These are phyloP conservation scores for Tamandua tetradactyla DNA, from an alignment of 2,797 vertebrate genomes.

Conservation along the genomic window DNA sequence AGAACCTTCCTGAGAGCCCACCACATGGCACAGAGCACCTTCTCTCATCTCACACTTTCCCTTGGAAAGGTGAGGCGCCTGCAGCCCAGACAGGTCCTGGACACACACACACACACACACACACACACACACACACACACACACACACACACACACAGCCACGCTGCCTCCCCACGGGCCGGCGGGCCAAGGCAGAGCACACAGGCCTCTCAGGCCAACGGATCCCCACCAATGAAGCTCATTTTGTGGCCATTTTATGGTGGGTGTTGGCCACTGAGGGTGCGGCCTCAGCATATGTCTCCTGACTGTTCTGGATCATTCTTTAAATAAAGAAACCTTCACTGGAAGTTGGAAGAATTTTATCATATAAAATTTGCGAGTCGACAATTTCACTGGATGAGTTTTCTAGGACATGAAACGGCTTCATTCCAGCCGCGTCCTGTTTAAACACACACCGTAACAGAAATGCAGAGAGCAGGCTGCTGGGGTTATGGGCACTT, in stretches of 20 bases:
- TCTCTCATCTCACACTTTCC: background rate
- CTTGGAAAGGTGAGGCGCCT: background rate
- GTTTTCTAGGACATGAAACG: background rate
- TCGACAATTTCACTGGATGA: background rate
- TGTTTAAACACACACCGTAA: background rate
- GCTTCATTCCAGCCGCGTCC: background rate
- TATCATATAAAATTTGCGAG: background rate
- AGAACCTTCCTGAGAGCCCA: no score
- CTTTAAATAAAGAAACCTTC: background rate
- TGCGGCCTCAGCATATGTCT: background rate
- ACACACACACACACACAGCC: no score
- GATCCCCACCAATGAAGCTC: no score
- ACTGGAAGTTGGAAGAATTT: background rate
- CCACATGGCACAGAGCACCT: background rate
- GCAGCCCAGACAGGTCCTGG: background rate
- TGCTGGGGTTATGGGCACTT: background rate
- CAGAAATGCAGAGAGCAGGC: background rate
- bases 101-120: no score
- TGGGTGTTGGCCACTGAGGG: no score
- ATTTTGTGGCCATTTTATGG: no score
- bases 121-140: no score
- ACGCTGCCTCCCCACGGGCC: background rate
- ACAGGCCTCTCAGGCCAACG: no score
- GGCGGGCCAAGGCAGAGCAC: no score
- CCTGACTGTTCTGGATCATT: background rate